Conservation (phyloP, 2,888 invertebrate genomes). For the Tiliacea citrago region DNA sequence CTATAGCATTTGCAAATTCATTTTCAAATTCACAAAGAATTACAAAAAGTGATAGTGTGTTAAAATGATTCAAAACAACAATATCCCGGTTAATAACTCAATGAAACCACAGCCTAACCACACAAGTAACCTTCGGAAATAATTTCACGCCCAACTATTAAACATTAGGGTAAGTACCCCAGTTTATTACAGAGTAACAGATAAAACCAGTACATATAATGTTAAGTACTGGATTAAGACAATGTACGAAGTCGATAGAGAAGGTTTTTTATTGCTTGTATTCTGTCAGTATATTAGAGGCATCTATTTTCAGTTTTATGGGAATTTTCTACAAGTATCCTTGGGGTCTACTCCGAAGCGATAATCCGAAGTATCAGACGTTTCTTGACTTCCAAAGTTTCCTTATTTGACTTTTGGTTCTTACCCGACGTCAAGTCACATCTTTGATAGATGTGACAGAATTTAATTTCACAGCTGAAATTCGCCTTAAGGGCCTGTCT, state of each 20-base stretch:
- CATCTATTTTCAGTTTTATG: too few species aligned
- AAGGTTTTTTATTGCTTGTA: neutral
- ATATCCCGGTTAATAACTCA: neutral
- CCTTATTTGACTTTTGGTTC: too few species aligned
- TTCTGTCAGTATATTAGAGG: neutral
- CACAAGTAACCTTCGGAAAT: constrained; percentile 33
- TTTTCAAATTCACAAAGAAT: neutral
- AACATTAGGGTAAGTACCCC: constrained; percentile 44
- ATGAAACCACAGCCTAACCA: constrained; percentile 28
- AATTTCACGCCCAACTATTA: constrained; percentile 54
- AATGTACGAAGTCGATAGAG: constrained; percentile 12
- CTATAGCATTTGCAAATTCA: too few species aligned
- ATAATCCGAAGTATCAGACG: too few species aligned
- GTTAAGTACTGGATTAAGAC: constrained; percentile 31
- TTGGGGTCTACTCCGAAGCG: too few species aligned
- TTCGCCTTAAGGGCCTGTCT: neutral
- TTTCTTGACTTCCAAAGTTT: too few species aligned
- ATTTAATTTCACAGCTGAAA: too few species aligned
- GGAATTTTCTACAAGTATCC: too few species aligned
- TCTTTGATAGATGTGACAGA: too few species aligned
- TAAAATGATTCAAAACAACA: neutral
- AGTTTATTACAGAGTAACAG: constrained; percentile 40
- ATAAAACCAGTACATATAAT: constrained; percentile 56
- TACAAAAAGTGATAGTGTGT: too few species aligned
- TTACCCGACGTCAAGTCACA: too few species aligned